Evolutionary conservation across 2,113 vertebrate species (phyloP).

Genomic region (Syngnathus scovelli): DNA sequence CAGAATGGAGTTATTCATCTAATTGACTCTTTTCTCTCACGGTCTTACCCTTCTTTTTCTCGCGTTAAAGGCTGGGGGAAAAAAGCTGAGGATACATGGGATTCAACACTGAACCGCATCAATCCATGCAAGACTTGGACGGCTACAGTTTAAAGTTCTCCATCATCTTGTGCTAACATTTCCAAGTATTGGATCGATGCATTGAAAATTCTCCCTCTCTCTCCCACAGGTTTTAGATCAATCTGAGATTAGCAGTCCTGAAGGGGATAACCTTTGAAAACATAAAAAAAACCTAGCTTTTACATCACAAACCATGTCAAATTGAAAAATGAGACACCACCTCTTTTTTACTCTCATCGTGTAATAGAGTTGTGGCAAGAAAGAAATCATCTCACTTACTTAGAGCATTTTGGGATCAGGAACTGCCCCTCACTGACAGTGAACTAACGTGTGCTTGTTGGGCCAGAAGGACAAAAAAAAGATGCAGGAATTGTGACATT

Average conservation of each 20-base stretch:
- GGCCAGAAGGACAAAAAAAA: background rate
- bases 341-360: too few species aligned
- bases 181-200: background rate
- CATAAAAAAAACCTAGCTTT: background rate
- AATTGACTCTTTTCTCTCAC: background rate
- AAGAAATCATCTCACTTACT: background rate
- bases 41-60: background rate
- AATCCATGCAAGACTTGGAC: background rate
- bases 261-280: background rate
- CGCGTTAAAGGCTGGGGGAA: background rate
- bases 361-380: background rate
- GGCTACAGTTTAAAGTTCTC: background rate
- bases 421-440: background rate
- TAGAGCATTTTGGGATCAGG: background rate
- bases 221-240: background rate
- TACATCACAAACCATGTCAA: background rate
- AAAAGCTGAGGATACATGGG: background rate
- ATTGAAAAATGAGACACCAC: background rate
- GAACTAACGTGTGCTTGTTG: too few species aligned
- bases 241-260: background rate
- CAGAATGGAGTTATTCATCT: background rate
- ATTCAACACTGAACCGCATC: background rate
- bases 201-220: background rate
- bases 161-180: background rate
- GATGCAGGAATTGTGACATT: constrained; percentile 14